Evolutionary conservation across 2,888 invertebrate genomes (phyloP), one percentile per base, ranked within the genome.

Genomic region (Harpalus rubripes): DNA sequence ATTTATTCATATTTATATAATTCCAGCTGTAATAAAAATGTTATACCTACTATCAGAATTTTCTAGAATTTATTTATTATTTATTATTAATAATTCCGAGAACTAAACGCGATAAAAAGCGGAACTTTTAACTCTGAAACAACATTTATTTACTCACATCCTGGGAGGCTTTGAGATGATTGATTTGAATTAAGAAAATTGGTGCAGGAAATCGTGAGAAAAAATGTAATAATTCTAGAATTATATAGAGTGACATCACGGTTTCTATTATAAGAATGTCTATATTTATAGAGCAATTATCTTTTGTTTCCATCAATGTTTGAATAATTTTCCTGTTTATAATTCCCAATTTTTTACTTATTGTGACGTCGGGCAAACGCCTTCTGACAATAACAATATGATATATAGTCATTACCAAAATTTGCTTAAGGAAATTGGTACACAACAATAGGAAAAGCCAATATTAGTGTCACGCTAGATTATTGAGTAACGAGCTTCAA

Each of bases 1-100:
- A 61, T 61, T 61, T 61, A 61, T 61, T 15, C 59, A 61, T 61
- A 61, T 16, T 61, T 61, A 61, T 61, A 61, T 18, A 61, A 61
- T 61, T 16, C 18, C 16, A 61, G 8, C 7, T 8, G 18, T 61
- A 61, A 61, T 61, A 61, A 61, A 61, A 61, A 61, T 61, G 59
- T 16, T 61, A 61, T 16, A 61, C 16, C 4, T 16, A 61, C 16
- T n/a, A 12, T 56, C 56, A 61, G 6, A 61, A 15, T 61, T 61
- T 61, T 61, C 59, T 61, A 61, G 59, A 61, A 61, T 15, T 15
- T 8, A 18, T 52, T 52, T 52, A 16, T 18, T 16, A 61, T 61
- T 61, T 61, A 61, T 61, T 61, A 61, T 61, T 18, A 18, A 52
- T 18, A 16, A 8, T 61, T 61, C 59, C 59, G 0, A 15, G 59